Conservation (phyloP, 2,888 invertebrate genomes). For the Atethmia centrago region DNA sequence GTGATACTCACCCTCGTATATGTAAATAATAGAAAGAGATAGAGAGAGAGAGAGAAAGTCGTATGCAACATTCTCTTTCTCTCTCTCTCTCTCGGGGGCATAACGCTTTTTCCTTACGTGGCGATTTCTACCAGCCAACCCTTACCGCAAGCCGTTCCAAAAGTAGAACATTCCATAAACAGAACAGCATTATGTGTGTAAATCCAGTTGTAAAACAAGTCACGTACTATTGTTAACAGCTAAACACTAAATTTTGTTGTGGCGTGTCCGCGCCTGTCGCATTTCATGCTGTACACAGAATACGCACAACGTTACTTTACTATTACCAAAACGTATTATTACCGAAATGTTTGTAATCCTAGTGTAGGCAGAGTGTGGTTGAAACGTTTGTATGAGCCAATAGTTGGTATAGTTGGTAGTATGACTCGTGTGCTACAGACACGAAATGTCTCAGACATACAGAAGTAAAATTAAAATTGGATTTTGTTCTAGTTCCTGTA, state of each 20-base stretch:
- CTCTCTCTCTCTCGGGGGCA: no score
- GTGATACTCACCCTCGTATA: no score
- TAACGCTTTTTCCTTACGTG: no score
- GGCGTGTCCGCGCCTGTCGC: conserved; percentile 45
- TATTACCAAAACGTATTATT: conserved; percentile 58
- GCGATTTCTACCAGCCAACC: no score
- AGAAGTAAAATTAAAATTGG: not conserved
- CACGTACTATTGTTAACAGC: conserved; percentile 52
- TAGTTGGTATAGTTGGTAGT: no score
- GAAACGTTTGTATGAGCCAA: conserved; percentile 24
- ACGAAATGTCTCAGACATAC: conserved; percentile 11
- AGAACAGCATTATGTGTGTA: conserved; percentile 40
- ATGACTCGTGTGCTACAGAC: conserved; percentile 6
- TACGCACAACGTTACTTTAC: conserved; percentile 56
- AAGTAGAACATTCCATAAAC: conserved; percentile 36
- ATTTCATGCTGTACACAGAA: conserved; percentile 53
- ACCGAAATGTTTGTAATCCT: conserved; percentile 57
- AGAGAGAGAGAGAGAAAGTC: no score
- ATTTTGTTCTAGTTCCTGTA: not conserved
- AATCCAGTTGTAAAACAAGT: conserved; percentile 41
- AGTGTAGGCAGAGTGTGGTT: conserved; percentile 36
- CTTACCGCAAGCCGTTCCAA: no score
- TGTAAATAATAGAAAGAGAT: no score
- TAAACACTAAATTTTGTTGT: conserved; percentile 49
- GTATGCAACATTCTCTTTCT: no score